Percentiles rank a stretch among this genome's conserved stretches.
Conservation (phyloP, 2,113 vertebrate genomes). For the Pituophis catenifer region DNA sequence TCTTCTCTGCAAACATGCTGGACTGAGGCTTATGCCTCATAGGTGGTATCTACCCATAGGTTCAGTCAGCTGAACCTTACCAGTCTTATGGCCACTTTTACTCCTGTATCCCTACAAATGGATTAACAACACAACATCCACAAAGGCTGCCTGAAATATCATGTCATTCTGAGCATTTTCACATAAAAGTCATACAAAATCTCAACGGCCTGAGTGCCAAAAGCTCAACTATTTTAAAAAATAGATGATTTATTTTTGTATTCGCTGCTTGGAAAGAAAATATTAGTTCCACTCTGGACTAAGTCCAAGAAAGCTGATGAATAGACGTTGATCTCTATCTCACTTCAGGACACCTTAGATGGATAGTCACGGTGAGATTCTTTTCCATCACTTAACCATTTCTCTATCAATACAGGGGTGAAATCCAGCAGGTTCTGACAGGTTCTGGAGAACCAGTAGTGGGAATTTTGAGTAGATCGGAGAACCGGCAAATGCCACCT, state of each 20-base stretch:
- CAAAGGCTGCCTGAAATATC: neutral
- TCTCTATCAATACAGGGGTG: neutral
- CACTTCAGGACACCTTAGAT: neutral
- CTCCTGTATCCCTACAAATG: neutral
- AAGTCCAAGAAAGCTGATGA: neutral
- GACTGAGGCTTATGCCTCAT: no score
- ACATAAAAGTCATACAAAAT: neutral
- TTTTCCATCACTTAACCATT: neutral
- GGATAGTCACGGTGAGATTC: neutral
- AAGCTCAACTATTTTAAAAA: neutral
- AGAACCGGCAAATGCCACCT: no score
- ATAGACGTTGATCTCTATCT: neutral
- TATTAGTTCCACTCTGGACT: neutral
- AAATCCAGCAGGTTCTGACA: no score
- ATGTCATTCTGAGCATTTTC: neutral
- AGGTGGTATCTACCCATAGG: neutral
- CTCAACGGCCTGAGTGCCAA: neutral
- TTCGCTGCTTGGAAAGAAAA: neutral
- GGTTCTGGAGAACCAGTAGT: no score
- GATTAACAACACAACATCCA: neutral
- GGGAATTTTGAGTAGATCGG: no score
- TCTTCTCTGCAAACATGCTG: no score
- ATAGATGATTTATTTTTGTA: neutral
- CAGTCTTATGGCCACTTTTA: neutral
- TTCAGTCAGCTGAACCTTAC: neutral